These are phyloP conservation scores for Nanorana parkeri DNA, from an alignment of 2,113 vertebrate genomes.

Conservation along the genomic window DNA sequence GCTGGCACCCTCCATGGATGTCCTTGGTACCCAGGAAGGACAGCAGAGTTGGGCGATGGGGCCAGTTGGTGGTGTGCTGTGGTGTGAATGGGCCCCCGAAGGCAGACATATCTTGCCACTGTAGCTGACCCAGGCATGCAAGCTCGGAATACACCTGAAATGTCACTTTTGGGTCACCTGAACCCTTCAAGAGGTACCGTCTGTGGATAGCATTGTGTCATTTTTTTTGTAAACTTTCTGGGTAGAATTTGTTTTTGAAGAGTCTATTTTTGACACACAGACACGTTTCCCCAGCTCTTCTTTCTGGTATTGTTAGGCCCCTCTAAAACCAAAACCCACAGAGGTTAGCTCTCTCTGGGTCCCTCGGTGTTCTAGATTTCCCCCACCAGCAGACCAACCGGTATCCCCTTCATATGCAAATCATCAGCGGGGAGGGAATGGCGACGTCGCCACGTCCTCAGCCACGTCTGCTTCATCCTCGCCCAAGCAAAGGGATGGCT, in stretches of 20 bases:
- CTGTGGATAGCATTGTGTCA: neutral
- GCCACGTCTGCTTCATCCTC: neutral
- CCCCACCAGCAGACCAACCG: neutral
- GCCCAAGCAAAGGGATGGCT: neutral
- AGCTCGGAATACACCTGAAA: no score
- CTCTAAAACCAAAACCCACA: slow-evolving; percentile 12
- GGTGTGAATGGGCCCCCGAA: no score
- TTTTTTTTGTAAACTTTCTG: neutral
- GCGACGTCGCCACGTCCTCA: slow-evolving; percentile 5
- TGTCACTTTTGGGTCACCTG: no score
- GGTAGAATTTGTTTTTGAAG: neutral
- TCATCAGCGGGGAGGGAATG: neutral
- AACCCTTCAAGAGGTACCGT: neutral
- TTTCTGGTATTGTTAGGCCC: neutral
- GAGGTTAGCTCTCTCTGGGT: neutral
- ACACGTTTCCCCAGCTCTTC: neutral
- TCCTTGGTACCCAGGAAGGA: no score
- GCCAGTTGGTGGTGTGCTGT: no score
- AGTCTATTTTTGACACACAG: neutral
- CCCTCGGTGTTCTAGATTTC: neutral
- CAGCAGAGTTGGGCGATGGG: no score
- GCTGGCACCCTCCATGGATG: no score
- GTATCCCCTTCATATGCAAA: neutral
- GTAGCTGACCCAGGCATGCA: no score
- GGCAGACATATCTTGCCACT: no score